A percentile compares a stretch with the other conserved stretches of the same genome.
These are phyloP conservation scores for Melanitta fusca DNA, from an alignment of 2,797 vertebrate species.

Conservation along the genomic window DNA sequence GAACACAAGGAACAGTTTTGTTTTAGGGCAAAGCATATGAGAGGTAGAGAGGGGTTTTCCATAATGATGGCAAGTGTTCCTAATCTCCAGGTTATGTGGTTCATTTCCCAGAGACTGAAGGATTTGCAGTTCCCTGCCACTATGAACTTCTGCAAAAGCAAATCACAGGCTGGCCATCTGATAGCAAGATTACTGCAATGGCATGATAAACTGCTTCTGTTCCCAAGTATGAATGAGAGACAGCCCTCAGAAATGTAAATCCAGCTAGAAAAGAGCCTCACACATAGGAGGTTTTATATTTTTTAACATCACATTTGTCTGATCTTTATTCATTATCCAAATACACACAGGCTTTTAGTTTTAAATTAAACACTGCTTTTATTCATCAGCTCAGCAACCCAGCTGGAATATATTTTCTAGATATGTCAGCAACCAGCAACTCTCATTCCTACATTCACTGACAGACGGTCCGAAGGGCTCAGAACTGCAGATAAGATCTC, in stretches of 20 bases:
- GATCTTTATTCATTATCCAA: background rate
- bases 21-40: background rate
- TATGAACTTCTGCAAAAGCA: background rate
- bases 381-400: background rate
- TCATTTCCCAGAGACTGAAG: background rate
- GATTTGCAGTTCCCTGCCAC: background rate
- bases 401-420: background rate
- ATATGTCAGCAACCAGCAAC: background rate
- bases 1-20: background rate
- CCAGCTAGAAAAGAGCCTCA: background rate
- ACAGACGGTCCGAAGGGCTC: background rate
- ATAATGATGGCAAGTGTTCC: accelerated
- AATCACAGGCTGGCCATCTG: background rate
- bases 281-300: background rate
- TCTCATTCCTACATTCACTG: background rate
- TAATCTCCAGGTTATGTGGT: background rate
- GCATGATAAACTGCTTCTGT: background rate
- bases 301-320: background rate
- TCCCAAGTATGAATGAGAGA: background rate
- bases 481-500: background rate
- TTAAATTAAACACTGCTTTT: background rate
- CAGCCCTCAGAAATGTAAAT: background rate
- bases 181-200: background rate
- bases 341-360: background rate
- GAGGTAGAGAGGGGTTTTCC: background rate